Conservation (phyloP, 2,797 vertebrate genomes). For the Denticeps clupeoides region DNA sequence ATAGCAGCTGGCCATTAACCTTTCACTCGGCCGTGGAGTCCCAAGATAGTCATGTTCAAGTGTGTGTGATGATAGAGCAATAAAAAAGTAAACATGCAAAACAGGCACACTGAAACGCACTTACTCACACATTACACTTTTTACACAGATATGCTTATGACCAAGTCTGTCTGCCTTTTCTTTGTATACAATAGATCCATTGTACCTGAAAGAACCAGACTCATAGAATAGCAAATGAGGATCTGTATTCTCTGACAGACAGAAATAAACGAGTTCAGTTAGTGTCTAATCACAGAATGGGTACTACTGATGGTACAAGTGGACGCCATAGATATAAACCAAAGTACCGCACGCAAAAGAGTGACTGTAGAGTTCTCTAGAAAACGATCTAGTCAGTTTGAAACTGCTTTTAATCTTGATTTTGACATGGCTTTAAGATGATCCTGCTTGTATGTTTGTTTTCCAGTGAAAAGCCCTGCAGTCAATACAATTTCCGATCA, state of each 20-base stretch:
- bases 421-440: too few relatives aligned
- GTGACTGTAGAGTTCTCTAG: too few relatives aligned
- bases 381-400: too few relatives aligned
- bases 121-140: not conserved
- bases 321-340: conserved; percentile 44
- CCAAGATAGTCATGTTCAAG: not conserved
- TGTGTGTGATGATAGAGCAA: not conserved
- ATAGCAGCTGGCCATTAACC: not conserved
- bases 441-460: conserved; percentile 43
- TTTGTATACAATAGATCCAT: not conserved
- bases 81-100: not conserved
- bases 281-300: too few relatives aligned
- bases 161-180: conserved; percentile 1
- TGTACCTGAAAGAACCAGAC: conserved; percentile 43
- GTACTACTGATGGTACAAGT: too few relatives aligned
- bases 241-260: too few relatives aligned
- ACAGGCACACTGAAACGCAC: not conserved
- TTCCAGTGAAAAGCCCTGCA: conserved; percentile 40
- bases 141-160: not conserved
- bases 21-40: not conserved
- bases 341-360: conserved; percentile 51
- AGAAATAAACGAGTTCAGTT: too few relatives aligned
- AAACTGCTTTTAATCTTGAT: too few relatives aligned
- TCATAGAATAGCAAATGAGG: too few relatives aligned
- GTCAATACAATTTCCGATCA: conserved; percentile 1